Base-by-base conservation (phyloP, 2,113 vertebrate genomes). In the Plestiodon gilberti region DNA sequence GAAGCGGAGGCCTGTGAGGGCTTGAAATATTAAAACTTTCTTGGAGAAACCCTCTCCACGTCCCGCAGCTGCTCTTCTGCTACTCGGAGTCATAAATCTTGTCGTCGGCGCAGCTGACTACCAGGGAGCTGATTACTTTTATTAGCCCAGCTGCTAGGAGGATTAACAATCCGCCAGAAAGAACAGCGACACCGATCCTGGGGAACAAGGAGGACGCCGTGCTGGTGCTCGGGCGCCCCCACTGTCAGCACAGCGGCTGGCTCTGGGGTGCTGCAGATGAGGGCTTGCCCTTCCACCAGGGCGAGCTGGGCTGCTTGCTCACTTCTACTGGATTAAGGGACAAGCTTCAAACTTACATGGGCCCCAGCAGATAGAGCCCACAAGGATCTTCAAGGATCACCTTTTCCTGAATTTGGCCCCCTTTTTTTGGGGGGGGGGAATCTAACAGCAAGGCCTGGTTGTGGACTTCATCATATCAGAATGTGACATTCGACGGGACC, bases 11-110 rank as follows among this genome's bases (percentile, higher is more conserved):
- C 91, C 91, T 5, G 61, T 1, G 87, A 76, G 83, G 83, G 86
- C 76, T 84, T 59, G 81, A 0, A 18, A 90, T 88, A 93, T 81
- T 86, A 89, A 86, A 55, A 76, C 88, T 90, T 87, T 82, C 84
- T 90, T 84, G 33, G 83, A 93, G 89, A 67, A 86, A 78, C 18
- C n/a, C 9, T 70, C 86, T 88, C 77, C 48, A 28, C 83, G n/a
- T 61, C 94, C 90, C 90, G 90, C 75, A 82, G 90, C 75, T 82
- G 80, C 84, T 86, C 85, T 91, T 86, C 78, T 81, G 78, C 91
- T 89, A 91, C 87, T 92, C 80, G 71, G 85, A 94, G 90, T 83
- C 88, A 95, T 91, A 95, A 94, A 93, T 93, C 92, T 94, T 89
- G 28, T 83, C 88, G 71, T 35, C 78, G 11, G 57, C 69, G 61